Percentiles rank a stretch among this genome's conserved stretches.
Evolutionary conservation across 2,888 invertebrate species (phyloP).

Genomic region (Epinotia bilunana): DNA sequence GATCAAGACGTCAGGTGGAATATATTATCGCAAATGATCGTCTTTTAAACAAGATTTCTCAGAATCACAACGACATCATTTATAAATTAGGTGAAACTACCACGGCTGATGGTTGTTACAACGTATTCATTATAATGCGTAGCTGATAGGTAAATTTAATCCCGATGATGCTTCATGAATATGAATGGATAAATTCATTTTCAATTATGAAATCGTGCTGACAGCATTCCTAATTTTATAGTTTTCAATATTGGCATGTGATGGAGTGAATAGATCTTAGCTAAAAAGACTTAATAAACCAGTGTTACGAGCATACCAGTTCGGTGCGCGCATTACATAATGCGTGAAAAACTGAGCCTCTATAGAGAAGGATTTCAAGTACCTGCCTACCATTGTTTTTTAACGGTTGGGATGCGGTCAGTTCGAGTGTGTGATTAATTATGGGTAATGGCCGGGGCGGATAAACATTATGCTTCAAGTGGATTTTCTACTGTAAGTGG

Average conservation of each 20-base stretch:
- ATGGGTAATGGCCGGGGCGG: slow-evolving; percentile 32
- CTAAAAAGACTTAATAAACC: neutral
- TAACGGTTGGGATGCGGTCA: slow-evolving; percentile 42
- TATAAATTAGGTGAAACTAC: neutral
- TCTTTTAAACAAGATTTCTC: neutral
- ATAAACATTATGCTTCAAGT: slow-evolving; percentile 32
- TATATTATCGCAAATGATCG: too few species aligned
- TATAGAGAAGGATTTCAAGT: neutral
- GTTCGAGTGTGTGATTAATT: slow-evolving; percentile 47
- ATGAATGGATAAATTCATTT: slow-evolving; percentile 5
- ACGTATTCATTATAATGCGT: neutral
- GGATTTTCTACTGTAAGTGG: slow-evolving; percentile 10
- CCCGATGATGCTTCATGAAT: neutral
- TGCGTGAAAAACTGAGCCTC: neutral
- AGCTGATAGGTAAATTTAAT: neutral
- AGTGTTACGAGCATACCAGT: too few species aligned
- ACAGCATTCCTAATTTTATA: neutral
- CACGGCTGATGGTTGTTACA: neutral
- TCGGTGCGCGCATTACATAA: too few species aligned
- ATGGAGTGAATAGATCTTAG: neutral
- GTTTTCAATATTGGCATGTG: neutral
- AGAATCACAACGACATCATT: neutral
- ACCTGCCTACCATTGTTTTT: slow-evolving; percentile 11
- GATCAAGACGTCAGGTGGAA: neutral
- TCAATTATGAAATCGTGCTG: neutral